Conservation (phyloP, 2,113 vertebrate genomes). For the Carassius carassius region DNA sequence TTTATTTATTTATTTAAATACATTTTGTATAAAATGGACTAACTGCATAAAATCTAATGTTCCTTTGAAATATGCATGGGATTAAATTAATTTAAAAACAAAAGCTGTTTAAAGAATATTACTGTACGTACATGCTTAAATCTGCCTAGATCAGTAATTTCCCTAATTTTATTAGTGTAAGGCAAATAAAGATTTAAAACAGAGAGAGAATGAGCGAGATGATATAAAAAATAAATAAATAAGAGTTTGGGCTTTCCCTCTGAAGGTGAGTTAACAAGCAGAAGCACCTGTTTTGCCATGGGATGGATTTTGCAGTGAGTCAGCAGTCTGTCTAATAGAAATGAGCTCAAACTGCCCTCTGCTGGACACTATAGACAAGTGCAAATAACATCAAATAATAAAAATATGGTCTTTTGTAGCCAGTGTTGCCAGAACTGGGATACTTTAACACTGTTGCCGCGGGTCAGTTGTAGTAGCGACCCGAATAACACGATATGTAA, state of each 20-base stretch:
- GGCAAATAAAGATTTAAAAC: background rate
- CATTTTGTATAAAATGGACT: no score
- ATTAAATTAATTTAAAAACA: no score
- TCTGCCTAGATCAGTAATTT: background rate
- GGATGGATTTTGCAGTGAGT: constrained; percentile 39
- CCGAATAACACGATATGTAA: no score
- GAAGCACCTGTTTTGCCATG: constrained; percentile 30
- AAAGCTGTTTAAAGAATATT: background rate
- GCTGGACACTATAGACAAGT: constrained; percentile 19
- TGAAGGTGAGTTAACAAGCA: constrained; percentile 20
- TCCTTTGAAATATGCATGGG: no score
- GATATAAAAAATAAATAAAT: background rate
- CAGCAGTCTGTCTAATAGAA: constrained; percentile 25
- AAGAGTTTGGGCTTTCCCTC: background rate
- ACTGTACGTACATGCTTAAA: background rate
- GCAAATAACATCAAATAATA: background rate
- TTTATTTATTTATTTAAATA: no score
- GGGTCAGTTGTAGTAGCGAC: no score
- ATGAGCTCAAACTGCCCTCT: constrained; percentile 43
- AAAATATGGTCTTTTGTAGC: background rate
- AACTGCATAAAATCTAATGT: no score
- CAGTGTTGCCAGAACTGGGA: no score
- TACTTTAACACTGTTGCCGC: no score
- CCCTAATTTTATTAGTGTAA: background rate
- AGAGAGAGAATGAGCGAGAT: background rate